Evolutionary conservation across 2,113 vertebrate species (phyloP).

Genomic region (Pluvialis apricaria): DNA sequence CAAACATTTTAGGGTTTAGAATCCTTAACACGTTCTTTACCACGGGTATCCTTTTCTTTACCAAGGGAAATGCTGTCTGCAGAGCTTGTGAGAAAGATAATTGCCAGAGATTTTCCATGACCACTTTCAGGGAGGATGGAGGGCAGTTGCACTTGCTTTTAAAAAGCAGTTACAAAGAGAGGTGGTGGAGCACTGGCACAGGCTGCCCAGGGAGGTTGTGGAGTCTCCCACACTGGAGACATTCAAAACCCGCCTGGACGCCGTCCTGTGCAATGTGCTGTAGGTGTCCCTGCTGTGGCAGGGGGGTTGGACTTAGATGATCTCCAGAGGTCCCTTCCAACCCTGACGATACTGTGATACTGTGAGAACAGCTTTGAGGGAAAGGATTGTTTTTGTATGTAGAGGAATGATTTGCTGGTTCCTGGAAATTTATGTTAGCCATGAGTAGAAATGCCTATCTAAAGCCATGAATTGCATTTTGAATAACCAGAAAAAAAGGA

Average conservation of each 20-base stretch:
- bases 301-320: too few species aligned
- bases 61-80: not conserved
- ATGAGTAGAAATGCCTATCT: not conserved
- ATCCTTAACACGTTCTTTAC: not conserved
- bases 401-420: not conserved
- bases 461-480: not conserved
- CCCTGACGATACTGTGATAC: too few species aligned
- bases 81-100: not conserved
- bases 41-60: not conserved
- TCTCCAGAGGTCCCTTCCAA: too few species aligned
- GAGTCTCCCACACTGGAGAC: too few species aligned
- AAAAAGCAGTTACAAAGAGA: not conserved
- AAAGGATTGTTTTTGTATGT: not conserved
- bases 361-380: not conserved
- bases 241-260: too few species aligned
- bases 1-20: not conserved
- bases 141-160: not conserved
- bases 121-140: not conserved
- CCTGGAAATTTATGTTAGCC: not conserved
- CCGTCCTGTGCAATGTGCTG: too few species aligned
- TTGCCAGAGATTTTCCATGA: not conserved
- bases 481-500: not conserved
- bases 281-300: too few species aligned
- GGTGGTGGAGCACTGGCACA: too few species aligned
- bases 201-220: too few species aligned